A percentile compares a stretch with the other conserved stretches of the same genome.
Evolutionary conservation across 92 coral and sea anemone species (phyloP).

Genomic region (Metridium senile): DNA sequence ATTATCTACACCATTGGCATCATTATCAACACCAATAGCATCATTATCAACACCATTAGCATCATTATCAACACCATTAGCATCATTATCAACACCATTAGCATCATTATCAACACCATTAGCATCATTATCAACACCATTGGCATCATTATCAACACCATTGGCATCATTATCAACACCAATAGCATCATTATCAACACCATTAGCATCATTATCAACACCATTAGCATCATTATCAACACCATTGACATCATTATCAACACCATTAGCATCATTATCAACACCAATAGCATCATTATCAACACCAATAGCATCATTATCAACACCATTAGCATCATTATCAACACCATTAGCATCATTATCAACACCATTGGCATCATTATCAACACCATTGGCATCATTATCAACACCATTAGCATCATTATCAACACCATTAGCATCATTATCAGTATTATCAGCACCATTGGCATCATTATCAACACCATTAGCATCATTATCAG

Average conservation of each 20-base stretch:
- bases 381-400: too few species aligned
- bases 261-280: too few species aligned
- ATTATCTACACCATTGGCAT: too few species aligned
- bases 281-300: background rate
- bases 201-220: constrained; percentile 23
- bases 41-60: constrained; percentile 12
- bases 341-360: background rate
- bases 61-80: constrained; percentile 88
- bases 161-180: background rate
- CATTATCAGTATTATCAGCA: constrained; percentile 85
- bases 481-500: background rate
- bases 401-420: too few species aligned
- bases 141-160: too few species aligned
- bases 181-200: constrained; percentile 81
- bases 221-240: too few species aligned
- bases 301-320: constrained; percentile 72
- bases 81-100: background rate
- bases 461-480: constrained; percentile 35
- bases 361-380: too few species aligned
- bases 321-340: constrained; percentile 60
- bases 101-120: too few species aligned
- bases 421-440: constrained; percentile 15
- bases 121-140: too few species aligned
- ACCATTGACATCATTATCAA: too few species aligned
- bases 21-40: too few species aligned